These are phyloP conservation scores for Xenopus borealis DNA, from an alignment of 2,113 vertebrate genomes.

Conservation along the genomic window DNA sequence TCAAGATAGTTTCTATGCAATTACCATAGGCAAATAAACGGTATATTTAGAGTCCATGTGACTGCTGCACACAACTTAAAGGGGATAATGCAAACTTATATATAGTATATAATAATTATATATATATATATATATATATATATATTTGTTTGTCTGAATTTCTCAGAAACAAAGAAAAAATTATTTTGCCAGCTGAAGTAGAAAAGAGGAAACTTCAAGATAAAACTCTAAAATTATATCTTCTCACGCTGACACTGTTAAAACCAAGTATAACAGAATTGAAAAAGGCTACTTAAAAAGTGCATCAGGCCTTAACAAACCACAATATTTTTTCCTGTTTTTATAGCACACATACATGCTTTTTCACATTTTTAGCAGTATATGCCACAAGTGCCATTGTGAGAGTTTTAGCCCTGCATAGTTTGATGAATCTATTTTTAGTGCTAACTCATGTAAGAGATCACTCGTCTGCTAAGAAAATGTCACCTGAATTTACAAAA, in stretches of 20 bases:
- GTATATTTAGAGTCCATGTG: too few species aligned
- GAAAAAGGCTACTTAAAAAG: constrained; percentile 39
- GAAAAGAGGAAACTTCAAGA: constrained; percentile 47
- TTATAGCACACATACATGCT: constrained; percentile 54
- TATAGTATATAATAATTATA: too few species aligned
- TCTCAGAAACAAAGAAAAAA: constrained; percentile 55
- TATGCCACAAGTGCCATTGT: constrained; percentile 37
- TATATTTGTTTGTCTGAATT: constrained; percentile 52
- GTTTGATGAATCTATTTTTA: background rate
- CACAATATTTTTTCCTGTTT: constrained; percentile 42
- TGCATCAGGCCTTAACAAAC: constrained; percentile 21
- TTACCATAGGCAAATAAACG: too few species aligned
- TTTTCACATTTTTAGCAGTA: constrained; percentile 43
- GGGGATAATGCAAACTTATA: too few species aligned
- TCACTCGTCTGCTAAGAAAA: background rate
- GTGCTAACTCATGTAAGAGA: background rate
- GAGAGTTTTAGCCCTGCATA: background rate
- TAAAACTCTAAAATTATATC: constrained; percentile 51
- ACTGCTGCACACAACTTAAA: too few species aligned
- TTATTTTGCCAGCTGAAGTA: constrained; percentile 49
- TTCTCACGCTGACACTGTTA: constrained; percentile 51
- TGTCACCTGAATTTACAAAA: too few species aligned
- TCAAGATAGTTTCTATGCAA: background rate
- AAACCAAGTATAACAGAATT: constrained; percentile 52
- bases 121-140: constrained; percentile 25